These are phyloP conservation scores for Heliconius melpomene DNA, from an alignment of 1,140 invertebrate genomes.

Conservation along the genomic window DNA sequence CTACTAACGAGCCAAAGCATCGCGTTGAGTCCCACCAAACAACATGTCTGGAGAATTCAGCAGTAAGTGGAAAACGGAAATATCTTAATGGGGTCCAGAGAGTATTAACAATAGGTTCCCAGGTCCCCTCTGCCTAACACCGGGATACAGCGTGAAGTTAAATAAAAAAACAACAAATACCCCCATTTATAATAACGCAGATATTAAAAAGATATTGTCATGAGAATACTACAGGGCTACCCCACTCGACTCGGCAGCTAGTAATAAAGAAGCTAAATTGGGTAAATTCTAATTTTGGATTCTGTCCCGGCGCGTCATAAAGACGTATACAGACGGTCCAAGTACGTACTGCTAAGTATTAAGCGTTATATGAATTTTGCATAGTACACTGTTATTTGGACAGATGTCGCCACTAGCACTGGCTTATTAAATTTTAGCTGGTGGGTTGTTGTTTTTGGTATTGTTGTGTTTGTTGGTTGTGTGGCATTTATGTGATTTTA, in stretches of 20 bases:
- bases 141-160: no score
- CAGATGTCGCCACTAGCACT: constrained; percentile 51
- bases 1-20: no score
- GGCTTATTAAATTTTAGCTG: constrained; percentile 57
- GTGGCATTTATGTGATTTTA: not conserved
- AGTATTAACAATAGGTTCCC: no score
- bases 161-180: not conserved
- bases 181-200: not conserved
- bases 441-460: constrained; percentile 36
- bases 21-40: no score
- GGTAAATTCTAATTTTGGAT: constrained; percentile 60
- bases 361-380: constrained; percentile 62
- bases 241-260: not conserved
- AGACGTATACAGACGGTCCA: constrained; percentile 51
- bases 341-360: constrained; percentile 41
- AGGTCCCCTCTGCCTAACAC: no score
- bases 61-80: no score
- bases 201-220: constrained; percentile 7
- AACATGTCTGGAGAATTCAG: no score
- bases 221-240: not conserved
- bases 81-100: no score
- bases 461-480: constrained; percentile 27
- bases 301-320: constrained; percentile 54
- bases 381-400: constrained; percentile 49
- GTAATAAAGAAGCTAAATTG: constrained; percentile 56